Conservation (phyloP, 2,888 invertebrate species). For the Agrotis ipsilon region DNA sequence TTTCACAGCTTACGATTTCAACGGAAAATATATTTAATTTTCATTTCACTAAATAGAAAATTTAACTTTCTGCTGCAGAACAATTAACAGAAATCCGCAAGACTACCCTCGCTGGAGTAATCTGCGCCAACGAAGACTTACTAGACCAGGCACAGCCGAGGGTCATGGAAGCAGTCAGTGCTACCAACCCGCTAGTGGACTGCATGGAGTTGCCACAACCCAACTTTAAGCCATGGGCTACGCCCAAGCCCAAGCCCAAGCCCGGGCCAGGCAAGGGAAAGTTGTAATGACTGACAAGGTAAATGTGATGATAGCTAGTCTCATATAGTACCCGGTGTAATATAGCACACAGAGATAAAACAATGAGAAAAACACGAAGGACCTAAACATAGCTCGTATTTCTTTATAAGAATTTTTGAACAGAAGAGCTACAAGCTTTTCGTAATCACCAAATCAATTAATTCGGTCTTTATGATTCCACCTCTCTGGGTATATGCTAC, state of each 20-base stretch:
- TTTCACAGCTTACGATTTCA: too few species aligned
- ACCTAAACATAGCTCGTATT: too few species aligned
- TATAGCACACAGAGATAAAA: background rate
- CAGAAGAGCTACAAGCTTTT: too few species aligned
- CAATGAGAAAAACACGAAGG: background rate
- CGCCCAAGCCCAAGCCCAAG: conserved; percentile 1
- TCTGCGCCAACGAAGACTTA: conserved; percentile 94
- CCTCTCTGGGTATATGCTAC: too few species aligned
- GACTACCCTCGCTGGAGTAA: conserved; percentile 93
- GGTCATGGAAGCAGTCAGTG: conserved; percentile 93
- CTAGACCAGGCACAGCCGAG: conserved; percentile 92
- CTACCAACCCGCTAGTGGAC: conserved; percentile 91
- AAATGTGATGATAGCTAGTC: conserved; percentile 42
- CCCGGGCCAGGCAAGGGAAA: background rate
- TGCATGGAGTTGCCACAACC: conserved; percentile 92
- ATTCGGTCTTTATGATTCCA: too few species aligned
- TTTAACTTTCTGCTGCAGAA: conserved; percentile 78
- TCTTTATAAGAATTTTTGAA: too few species aligned
- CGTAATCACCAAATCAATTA: too few species aligned
- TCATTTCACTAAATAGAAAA: too few species aligned
- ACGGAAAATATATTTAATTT: too few species aligned
- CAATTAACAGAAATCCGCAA: conserved; percentile 96
- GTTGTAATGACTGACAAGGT: conserved; percentile 2
- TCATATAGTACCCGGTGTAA: background rate
- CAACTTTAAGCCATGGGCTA: conserved; percentile 91